Evolutionary conservation across 2,797 vertebrate genomes (phyloP).

Genomic region (Micromesistius poutassou): DNA sequence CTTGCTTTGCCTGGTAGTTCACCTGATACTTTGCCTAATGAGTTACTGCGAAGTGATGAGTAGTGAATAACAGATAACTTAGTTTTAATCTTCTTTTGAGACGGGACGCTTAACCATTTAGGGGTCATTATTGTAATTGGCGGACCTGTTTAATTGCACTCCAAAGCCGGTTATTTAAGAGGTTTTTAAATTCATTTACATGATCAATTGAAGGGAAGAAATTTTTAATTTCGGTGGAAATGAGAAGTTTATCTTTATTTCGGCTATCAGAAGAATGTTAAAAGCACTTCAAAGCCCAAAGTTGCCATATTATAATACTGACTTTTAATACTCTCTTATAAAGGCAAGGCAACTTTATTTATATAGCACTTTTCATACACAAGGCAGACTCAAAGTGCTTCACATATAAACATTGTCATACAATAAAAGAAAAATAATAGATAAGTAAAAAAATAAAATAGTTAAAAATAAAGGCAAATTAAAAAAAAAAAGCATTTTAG

Average conservation of each 20-base stretch:
- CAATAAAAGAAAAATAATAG: too few species aligned
- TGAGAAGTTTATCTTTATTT: conserved; percentile 2
- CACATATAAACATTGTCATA: too few species aligned
- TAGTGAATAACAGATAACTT: conserved; percentile 6
- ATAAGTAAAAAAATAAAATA: too few species aligned
- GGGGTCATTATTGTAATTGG: background rate
- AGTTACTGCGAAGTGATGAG: background rate
- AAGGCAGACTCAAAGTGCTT: too few species aligned
- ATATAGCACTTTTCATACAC: too few species aligned
- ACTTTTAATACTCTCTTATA: too few species aligned
- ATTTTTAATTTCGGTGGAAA: background rate
- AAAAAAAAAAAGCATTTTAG: too few species aligned
- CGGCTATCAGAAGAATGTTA: background rate
- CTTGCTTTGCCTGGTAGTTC: background rate
- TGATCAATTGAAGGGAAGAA: background rate
- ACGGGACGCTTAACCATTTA: conserved; percentile 20
- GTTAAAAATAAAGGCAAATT: too few species aligned
- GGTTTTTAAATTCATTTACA: background rate
- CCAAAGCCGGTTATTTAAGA: background rate
- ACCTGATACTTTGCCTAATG: background rate
- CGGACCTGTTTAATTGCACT: conserved; percentile 3
- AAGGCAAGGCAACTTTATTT: too few species aligned
- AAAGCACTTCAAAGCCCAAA: background rate
- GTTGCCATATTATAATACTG: background rate
- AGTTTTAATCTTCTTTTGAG: conserved; percentile 11